phyloP scores from a whole-genome alignment of 2,888 invertebrate genomes.

The Bembecia ichneumoniformis region DNA sequence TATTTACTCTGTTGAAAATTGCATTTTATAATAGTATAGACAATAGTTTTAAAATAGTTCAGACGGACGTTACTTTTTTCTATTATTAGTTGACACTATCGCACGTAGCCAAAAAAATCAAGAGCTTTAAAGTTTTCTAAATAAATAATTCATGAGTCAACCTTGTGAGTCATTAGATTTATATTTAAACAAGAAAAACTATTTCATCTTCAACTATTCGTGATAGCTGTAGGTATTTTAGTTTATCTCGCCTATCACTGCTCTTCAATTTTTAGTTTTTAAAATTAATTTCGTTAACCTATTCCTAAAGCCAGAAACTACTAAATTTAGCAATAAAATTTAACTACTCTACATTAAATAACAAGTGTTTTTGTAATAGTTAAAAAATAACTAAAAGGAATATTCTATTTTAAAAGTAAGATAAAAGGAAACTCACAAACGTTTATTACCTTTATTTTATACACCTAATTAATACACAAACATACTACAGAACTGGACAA shows the following conservation, averaged over 20 bases:
- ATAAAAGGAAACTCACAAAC: slow-evolving; percentile 42
- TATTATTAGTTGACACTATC: no score
- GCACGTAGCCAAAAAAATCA: neutral
- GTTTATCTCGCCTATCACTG: neutral
- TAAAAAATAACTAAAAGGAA: no score
- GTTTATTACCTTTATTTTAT: slow-evolving; percentile 49
- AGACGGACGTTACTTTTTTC: no score
- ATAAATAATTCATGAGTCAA: neutral
- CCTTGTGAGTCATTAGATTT: neutral
- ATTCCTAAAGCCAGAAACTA: no score
- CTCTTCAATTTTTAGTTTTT: no score
- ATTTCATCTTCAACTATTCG: neutral
- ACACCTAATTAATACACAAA: slow-evolving; percentile 31
- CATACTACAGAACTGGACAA: slow-evolving; percentile 1
- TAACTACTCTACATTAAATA: no score
- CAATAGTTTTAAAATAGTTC: no score
- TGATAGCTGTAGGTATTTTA: neutral
- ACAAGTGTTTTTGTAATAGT: no score
- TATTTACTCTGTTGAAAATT: no score
- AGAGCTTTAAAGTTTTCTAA: neutral
- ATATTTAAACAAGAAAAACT: neutral
- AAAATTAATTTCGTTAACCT: no score
- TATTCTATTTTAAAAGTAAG: neutral
- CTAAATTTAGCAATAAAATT: no score
- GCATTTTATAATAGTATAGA: no score